phyloP scores from a whole-genome alignment of 2,797 vertebrate genomes.

The Nyctibius grandis region DNA sequence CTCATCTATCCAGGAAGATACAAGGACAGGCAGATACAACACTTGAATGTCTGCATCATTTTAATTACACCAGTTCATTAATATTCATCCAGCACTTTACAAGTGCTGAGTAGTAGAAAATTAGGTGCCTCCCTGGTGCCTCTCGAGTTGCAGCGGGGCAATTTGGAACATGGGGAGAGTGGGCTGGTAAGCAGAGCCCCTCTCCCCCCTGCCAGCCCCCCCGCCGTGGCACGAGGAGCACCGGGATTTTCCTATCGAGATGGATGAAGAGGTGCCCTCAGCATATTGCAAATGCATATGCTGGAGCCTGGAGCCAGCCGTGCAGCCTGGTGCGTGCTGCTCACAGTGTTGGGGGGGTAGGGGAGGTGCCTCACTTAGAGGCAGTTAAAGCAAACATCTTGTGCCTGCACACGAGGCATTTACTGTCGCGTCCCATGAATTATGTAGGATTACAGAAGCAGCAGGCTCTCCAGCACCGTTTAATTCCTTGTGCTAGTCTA shows the following conservation, averaged over 20 bases:
- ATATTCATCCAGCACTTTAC: slow-evolving; percentile 44
- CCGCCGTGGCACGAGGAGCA: accelerated
- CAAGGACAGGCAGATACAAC: slow-evolving; percentile 54
- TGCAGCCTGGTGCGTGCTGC: not conserved
- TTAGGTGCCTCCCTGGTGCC: slow-evolving; percentile 44
- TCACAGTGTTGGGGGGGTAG: not conserved
- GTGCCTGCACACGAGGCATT: slow-evolving; percentile 44
- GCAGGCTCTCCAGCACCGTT: slow-evolving; percentile 47
- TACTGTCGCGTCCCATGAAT: slow-evolving; percentile 39
- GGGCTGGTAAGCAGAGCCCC: not conserved
- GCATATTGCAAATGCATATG: accelerated
- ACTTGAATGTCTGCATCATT: slow-evolving; percentile 56
- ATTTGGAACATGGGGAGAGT: not conserved
- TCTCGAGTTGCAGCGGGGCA: not conserved
- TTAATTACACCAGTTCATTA: slow-evolving; percentile 64
- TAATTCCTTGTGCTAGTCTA: slow-evolving; percentile 44
- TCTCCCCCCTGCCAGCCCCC: not conserved
- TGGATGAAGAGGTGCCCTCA: not conserved
- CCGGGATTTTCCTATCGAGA: not conserved
- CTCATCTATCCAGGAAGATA: slow-evolving; percentile 55
- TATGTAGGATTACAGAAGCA: slow-evolving; percentile 58
- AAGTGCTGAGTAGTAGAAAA: slow-evolving; percentile 43
- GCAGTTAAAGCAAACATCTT: slow-evolving; percentile 23
- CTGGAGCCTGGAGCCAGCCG: accelerated
- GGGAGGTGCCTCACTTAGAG: not conserved